Base-by-base conservation (phyloP, 2,888 invertebrate species). In the Eupithecia subumbrata region DNA sequence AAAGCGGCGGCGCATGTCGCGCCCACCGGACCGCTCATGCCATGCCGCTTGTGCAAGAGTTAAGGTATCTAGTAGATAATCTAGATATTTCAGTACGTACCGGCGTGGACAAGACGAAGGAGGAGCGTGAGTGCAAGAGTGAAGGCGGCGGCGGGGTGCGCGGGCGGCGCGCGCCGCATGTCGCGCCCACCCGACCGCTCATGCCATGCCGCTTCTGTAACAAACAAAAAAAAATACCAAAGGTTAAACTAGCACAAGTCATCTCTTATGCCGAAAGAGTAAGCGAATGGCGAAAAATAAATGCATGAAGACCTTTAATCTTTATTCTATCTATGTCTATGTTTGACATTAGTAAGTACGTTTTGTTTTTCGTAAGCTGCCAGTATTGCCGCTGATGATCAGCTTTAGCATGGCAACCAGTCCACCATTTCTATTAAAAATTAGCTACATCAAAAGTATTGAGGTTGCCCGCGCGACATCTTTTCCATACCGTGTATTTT, bases 121-220 rank as follows among this genome's bases (percentile, higher is more conserved):
- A 94, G 87, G 66, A 94, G 87, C 72, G 92, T 92, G 85, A 94
- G 88, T 84, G 92, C 91, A 83, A 93, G 85, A 83, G 91, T 90
- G 90, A 92, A 88, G 88, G 90, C 88, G 89, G 81, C 79, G 81
- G 92, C 93, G 89, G 91, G 89, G 84, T 92, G 94, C 94, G 94
- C 94, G 92, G 89, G 92, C 94, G 94, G 94, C 95, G 91, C 95
- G 89, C 93, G 93, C 95, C 95, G 94, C 95, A 95, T 95, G 92
- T 93, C 95, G 94, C 93, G 93, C 94, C 91, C 89, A 91, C 94
- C 91, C 88, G 86, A 85, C 91, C 90, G 87, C 91, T 95, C 95
- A 95, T 95, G 91, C 94, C 95, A 95, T 95, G 87, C 90, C 90
- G 91, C 90, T 91, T 89, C 94, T 94, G 88, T 2, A 91, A 92